Percentiles rank a stretch among this genome's conserved stretches.
These are phyloP conservation scores for Dolichallabes microphthalmus DNA, from an alignment of 2,113 vertebrate genomes.

Conservation along the genomic window DNA sequence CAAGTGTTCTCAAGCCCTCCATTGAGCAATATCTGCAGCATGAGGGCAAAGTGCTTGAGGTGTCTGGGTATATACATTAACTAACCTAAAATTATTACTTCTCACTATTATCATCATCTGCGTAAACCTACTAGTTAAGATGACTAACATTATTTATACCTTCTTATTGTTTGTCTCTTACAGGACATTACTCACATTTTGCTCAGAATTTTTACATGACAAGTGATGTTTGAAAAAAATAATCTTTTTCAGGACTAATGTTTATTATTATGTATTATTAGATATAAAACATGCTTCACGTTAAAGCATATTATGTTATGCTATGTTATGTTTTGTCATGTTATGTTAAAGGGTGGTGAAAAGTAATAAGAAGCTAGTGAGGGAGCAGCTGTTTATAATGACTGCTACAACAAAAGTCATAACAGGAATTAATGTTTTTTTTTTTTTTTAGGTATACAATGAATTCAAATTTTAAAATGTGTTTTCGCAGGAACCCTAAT, in stretches of 20 bases:
- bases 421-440: too few relatives aligned
- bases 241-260: background rate
- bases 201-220: background rate
- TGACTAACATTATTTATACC: background rate
- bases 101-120: slow-evolving; percentile 7
- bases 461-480: too few relatives aligned
- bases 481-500: too few relatives aligned
- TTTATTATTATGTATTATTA: background rate
- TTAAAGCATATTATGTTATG: background rate
- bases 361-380: too few relatives aligned
- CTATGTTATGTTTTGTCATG: too few relatives aligned
- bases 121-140: background rate
- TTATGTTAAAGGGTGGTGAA: too few relatives aligned
- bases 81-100: background rate
- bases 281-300: background rate
- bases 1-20: slow-evolving; percentile 21
- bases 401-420: too few relatives aligned
- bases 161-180: background rate
- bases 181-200: background rate
- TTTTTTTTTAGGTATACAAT: too few relatives aligned
- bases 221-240: background rate
- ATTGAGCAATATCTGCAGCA: slow-evolving; percentile 47
- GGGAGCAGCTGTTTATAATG: too few relatives aligned
- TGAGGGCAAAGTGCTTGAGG: slow-evolving; percentile 32
- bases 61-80: background rate